These are phyloP conservation scores for Drosophila varians DNA, from an alignment of 1,140 invertebrate species.

Conservation along the genomic window DNA sequence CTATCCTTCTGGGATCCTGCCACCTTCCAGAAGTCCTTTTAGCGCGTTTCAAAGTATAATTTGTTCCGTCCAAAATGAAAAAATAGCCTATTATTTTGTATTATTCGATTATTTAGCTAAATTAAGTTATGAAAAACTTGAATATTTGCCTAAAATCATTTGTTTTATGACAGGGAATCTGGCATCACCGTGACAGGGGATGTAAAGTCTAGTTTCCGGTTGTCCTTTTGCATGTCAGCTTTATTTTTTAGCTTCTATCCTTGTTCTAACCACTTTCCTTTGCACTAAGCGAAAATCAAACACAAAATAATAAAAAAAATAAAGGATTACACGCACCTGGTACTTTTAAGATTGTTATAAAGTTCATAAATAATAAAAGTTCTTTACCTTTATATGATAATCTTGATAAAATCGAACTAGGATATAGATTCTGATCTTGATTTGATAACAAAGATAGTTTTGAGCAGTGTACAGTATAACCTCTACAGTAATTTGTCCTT, in stretches of 20 bases:
- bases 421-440: too few species aligned
- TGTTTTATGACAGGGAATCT: not conserved
- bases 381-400: too few species aligned
- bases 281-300: not conserved
- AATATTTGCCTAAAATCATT: not conserved
- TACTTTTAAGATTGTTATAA: too few species aligned
- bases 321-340: too few species aligned
- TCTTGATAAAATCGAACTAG: too few species aligned
- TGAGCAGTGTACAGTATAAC: not conserved
- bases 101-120: not conserved
- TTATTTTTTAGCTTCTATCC: not conserved
- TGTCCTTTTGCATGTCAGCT: constrained; percentile 19
- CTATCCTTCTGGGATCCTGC: too few species aligned
- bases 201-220: constrained; percentile 8
- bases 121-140: not conserved
- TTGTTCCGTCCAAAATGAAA: too few species aligned
- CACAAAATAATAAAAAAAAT: too few species aligned
- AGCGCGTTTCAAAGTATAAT: too few species aligned
- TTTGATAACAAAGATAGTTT: not conserved
- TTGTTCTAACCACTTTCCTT: not conserved
- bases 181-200: not conserved
- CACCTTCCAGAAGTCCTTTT: too few species aligned
- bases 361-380: too few species aligned
- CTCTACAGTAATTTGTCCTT: constrained; percentile 25
- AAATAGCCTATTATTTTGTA: too few species aligned